Base-by-base conservation (phyloP, 2,113 vertebrate species). In the Thamnaconus septentrionalis region DNA sequence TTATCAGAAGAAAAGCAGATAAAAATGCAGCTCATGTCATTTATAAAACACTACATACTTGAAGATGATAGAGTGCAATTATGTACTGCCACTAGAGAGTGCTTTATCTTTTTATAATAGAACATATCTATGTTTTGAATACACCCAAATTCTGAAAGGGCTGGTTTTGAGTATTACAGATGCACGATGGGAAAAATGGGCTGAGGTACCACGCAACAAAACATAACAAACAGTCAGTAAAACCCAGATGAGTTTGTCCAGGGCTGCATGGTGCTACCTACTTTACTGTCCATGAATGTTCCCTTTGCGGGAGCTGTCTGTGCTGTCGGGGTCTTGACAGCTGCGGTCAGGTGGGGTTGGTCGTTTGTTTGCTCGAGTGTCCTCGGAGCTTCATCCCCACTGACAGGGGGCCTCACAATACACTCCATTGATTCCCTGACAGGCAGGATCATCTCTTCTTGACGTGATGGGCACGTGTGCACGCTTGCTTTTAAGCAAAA, bases 371-470 rank as follows among this genome's bases (percentile, higher is more conserved):
- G 72, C 70, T 42, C 0, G 8, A 45, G 59, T 79, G 71, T 80
- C 65, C 61, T 66, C 69, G 79, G 73, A 89, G 66, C 81, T 65
- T 88, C 80, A 90, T 82, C 69, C 77, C 63, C 46, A 59, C 76
- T 90, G 87, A 87, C 84, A 89, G 76, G 53, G 0, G 62, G 59
- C 52, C 60, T 81, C 79, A 73, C 43, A 40, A 51, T 63, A 75
- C 81, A 84, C 73, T 84, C 66, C 66, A 79, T 44, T 85, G 82
- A 82, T 69, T 85, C 80, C 48, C 79, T 90, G 85, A 91, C 77
- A 76, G 84, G 73, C 84, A 87, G 75, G 60, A 67, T 70, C 58
- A 55, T 56, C 42, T 44, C 68, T 10, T 11, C 53, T 43, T 66
- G 69, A 50, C 10, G 66, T 0, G 51, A 40, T 76, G 59, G 64